These are phyloP conservation scores for Tanypteryx hageni DNA, from an alignment of 2,888 invertebrate genomes.

Conservation along the genomic window DNA sequence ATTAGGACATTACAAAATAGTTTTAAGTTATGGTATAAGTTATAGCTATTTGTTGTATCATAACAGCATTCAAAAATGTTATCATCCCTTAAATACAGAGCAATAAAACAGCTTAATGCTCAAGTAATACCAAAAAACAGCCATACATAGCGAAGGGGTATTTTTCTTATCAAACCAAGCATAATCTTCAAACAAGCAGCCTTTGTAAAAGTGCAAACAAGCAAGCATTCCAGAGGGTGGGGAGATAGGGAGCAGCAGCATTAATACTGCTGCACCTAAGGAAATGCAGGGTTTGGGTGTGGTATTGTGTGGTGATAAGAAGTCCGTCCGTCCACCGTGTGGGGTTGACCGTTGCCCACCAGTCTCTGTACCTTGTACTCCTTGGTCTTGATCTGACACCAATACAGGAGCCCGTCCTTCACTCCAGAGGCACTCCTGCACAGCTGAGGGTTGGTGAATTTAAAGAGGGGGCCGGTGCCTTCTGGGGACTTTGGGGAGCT, in stretches of 20 bases:
- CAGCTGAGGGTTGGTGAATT: slow-evolving; percentile 94
- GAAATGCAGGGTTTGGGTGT: not conserved
- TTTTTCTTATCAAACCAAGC: not conserved
- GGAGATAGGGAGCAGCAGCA: slow-evolving; percentile 15
- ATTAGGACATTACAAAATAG: no score
- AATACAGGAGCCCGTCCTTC: slow-evolving; percentile 97
- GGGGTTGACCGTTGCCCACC: slow-evolving; percentile 36
- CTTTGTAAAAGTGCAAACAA: slow-evolving; percentile 4
- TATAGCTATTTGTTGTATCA: no score
- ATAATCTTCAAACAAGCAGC: not conserved
- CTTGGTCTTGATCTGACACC: slow-evolving; percentile 98
- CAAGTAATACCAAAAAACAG: no score
- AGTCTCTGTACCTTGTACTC: slow-evolving; percentile 92
- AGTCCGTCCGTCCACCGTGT: slow-evolving; percentile 50
- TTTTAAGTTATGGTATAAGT: no score
- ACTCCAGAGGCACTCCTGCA: slow-evolving; percentile 95
- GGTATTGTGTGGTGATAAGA: not conserved
- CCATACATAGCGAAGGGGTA: no score
- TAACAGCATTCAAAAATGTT: no score
- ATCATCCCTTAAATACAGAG: no score
- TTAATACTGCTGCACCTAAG: not conserved
- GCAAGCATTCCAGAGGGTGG: slow-evolving; percentile 38
- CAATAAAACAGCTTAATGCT: no score
- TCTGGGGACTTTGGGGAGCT: slow-evolving; percentile 87
- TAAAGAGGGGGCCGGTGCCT: slow-evolving; percentile 86